These are phyloP conservation scores for Epizoanthus illoricatus DNA, from an alignment of 92 coral and sea anemone genomes.

Conservation along the genomic window DNA sequence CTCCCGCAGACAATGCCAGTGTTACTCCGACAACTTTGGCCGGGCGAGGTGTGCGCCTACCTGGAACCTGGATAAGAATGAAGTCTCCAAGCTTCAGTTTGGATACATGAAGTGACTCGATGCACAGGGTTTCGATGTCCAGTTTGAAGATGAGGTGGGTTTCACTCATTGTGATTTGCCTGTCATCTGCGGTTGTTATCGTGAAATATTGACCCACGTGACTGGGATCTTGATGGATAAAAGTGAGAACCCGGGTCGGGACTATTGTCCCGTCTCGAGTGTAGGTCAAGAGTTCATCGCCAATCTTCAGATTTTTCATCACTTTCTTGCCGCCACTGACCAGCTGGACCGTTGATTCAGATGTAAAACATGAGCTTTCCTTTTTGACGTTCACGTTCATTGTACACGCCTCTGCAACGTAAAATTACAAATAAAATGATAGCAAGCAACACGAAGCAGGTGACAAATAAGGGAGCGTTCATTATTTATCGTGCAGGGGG, in stretches of 20 bases:
- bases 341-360: constrained; percentile 70
- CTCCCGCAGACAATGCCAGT: constrained; percentile 52
- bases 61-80: constrained; percentile 54
- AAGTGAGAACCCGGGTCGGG: constrained; percentile 56
- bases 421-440: background rate
- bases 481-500: too few species aligned
- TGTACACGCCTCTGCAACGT: constrained; percentile 56
- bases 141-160: constrained; percentile 68
- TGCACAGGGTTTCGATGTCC: constrained; percentile 15
- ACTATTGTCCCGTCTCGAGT: constrained; percentile 31
- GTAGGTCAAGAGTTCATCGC: constrained; percentile 64
- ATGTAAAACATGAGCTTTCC: constrained; percentile 65
- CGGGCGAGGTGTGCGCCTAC: constrained; percentile 13
- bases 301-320: constrained; percentile 66
- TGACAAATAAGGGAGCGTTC: too few species aligned
- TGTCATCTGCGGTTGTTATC: constrained; percentile 55
- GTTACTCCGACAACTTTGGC: constrained; percentile 57
- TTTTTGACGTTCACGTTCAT: constrained; percentile 49
- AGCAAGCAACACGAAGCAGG: too few species aligned
- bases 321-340: constrained; percentile 62
- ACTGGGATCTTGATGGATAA: constrained; percentile 59
- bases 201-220: constrained; percentile 61
- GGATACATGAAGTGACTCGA: constrained; percentile 58
- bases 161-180: constrained; percentile 58
- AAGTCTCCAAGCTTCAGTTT: constrained; percentile 62